A percentile compares a stretch with the other conserved stretches of the same genome.
These are phyloP conservation scores for Synodontis membranacea DNA, from an alignment of 2,113 vertebrate genomes.

Conservation along the genomic window DNA sequence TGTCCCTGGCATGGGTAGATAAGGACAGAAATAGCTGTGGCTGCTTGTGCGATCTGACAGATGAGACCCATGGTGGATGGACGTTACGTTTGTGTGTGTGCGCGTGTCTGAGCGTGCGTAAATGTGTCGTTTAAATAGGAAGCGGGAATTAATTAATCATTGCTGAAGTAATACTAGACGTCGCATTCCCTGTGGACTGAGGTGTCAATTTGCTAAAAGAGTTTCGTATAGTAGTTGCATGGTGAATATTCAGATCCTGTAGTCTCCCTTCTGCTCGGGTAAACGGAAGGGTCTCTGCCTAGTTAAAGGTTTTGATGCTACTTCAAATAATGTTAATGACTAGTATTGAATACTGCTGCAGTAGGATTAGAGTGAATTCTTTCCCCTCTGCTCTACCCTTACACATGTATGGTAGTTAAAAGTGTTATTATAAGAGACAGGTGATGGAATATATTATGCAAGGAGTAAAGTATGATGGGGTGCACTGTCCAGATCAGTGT, in stretches of 20 bases:
- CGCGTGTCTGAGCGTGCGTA: neutral
- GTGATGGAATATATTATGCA: neutral
- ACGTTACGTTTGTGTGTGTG: neutral
- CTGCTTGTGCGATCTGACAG: slow-evolving; percentile 1
- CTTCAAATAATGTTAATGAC: slow-evolving; percentile 10
- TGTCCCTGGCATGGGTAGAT: slow-evolving; percentile 35
- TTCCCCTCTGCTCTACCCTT: slow-evolving; percentile 12
- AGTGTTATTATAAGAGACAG: neutral
- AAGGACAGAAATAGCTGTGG: slow-evolving; percentile 24
- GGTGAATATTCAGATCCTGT: neutral
- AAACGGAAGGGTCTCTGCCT: neutral
- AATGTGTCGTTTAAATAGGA: slow-evolving; percentile 23
- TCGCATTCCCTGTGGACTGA: neutral
- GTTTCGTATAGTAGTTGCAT: neutral
- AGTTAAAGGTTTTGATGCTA: neutral
- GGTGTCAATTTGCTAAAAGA: slow-evolving; percentile 17
- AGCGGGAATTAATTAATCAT: slow-evolving; percentile 5
- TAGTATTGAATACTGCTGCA: neutral
- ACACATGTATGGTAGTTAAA: neutral
- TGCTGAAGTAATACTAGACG: slow-evolving; percentile 8
- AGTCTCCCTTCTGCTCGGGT: neutral
- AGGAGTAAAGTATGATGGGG: neutral
- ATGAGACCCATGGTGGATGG: slow-evolving; percentile 37
- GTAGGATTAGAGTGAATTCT: neutral
- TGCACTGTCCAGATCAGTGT: neutral